Conservation (phyloP, 2,797 vertebrate species). For the Scolopax bukidnonensis region DNA sequence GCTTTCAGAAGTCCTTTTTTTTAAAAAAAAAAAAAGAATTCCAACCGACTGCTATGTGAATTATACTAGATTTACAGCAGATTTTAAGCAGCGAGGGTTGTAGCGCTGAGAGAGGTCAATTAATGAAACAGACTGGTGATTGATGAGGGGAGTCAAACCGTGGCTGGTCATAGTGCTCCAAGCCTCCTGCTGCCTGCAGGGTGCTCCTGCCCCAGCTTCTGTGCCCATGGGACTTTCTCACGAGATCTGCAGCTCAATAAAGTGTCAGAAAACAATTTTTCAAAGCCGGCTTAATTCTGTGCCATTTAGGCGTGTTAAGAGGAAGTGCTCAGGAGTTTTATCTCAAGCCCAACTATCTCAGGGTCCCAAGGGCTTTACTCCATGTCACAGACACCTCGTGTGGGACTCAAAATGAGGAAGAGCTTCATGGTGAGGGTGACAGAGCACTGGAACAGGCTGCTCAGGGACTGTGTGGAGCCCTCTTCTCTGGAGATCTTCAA, state of each 20-base stretch:
- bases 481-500: too few species aligned
- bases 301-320: fast-evolving
- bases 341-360: fast-evolving
- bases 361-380: background rate
- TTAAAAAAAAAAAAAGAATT: background rate
- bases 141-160: background rate
- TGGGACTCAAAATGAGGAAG: too few species aligned
- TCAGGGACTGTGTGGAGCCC: too few species aligned
- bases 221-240: background rate
- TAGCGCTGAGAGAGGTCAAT: background rate
- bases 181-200: background rate
- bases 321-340: fast-evolving
- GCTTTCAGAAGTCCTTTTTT: background rate
- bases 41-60: background rate
- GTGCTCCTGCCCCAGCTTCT: background rate
- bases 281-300: background rate
- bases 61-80: background rate
- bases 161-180: fast-evolving
- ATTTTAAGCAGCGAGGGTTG: background rate
- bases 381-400: fast-evolving
- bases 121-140: background rate
- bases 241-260: background rate
- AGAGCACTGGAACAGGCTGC: too few species aligned
- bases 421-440: too few species aligned
- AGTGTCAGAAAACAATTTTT: background rate